Evolutionary conservation across 2,888 invertebrate genomes (phyloP), one percentile per base, ranked within the genome.

Genomic region (Lissonota sp.): DNA sequence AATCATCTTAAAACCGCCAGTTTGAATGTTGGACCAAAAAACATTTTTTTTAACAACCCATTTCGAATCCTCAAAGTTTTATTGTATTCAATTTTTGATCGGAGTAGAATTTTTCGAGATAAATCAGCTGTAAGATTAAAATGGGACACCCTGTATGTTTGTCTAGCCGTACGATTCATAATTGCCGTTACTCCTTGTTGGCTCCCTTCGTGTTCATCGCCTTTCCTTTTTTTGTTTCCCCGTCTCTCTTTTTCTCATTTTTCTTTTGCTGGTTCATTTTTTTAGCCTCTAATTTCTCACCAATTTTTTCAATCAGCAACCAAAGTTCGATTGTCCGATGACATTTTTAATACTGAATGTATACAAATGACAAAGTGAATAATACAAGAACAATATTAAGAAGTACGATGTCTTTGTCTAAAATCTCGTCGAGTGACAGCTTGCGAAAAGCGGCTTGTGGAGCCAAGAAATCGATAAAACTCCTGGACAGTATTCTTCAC

Each of bases 341-440:
- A 12, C 4, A 12, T 44, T 55, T 37, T 57, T 39, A 37, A 5
- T 0, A 8, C n/a, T n/a, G n/a, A n/a, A n/a, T n/a, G n/a, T n/a
- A n/a, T n/a, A n/a, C n/a, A n/a, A n/a, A n/a, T 1, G 6, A 39
- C n/a, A n/a, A 58, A 39, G 4, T 2, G 39, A 58, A 62, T 53
- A 46, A 46, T 26, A 73, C 14, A 16, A 40, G n/a, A 72, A 46
- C 46, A 53, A 73, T 1, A 16, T 40, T 62, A 8, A 14, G 10
- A 57, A n/a, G n/a, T 10, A 46, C 37, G 40, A 79, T 70, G 69
- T 53, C 46, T 7, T 63, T 57, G 26, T 49, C 62, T 57, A 77
- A 53, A 40, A 64, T 51, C 44, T 58, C 44, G 64, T 46, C 49
- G 8, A 42, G n/a, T 53, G 62, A 63, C 7, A 69, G 49, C 51